phyloP scores from a whole-genome alignment of 2,888 invertebrate species.

The Ormyrus labotus region DNA sequence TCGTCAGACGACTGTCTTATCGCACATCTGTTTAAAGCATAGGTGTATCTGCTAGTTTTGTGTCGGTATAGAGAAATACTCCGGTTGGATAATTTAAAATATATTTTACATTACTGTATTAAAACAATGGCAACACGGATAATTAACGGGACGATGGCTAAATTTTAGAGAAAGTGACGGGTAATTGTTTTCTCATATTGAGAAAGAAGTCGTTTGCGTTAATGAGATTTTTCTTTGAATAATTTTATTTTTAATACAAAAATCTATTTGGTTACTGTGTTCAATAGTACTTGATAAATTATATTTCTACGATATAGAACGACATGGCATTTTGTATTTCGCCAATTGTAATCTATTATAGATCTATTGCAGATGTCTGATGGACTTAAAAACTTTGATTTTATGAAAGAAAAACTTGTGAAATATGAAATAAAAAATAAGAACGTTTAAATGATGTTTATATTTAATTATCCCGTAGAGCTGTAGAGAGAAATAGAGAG shows the following conservation, averaged over 20 bases:
- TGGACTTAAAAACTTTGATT: constrained; percentile 34
- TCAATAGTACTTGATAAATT: constrained; percentile 39
- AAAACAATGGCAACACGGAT: constrained; percentile 29
- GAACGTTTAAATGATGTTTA: too few species aligned
- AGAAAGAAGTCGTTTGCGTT: constrained; percentile 51
- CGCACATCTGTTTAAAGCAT: constrained; percentile 49
- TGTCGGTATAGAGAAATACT: constrained; percentile 57
- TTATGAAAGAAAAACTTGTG: constrained; percentile 27
- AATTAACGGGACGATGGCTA: constrained; percentile 42
- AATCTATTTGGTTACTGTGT: constrained; percentile 37
- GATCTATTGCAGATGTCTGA: not conserved
- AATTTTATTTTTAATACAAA: constrained; percentile 47
- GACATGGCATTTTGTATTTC: constrained; percentile 50
- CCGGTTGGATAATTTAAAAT: constrained; percentile 57
- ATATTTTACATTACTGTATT: constrained; percentile 41
- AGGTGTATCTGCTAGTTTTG: constrained; percentile 48
- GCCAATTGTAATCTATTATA: constrained; percentile 19
- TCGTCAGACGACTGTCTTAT: constrained; percentile 63
- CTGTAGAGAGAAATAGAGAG: too few species aligned
- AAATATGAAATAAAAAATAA: constrained; percentile 31
- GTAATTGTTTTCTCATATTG: constrained; percentile 58
- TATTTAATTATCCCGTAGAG: too few species aligned
- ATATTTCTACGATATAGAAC: constrained; percentile 49
- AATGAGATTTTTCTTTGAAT: constrained; percentile 52
- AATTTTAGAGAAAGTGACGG: constrained; percentile 50